Percentiles rank a stretch among this genome's conserved stretches.
Evolutionary conservation across 2,797 vertebrate species (phyloP).

Genomic region (Hybognathus amarus): DNA sequence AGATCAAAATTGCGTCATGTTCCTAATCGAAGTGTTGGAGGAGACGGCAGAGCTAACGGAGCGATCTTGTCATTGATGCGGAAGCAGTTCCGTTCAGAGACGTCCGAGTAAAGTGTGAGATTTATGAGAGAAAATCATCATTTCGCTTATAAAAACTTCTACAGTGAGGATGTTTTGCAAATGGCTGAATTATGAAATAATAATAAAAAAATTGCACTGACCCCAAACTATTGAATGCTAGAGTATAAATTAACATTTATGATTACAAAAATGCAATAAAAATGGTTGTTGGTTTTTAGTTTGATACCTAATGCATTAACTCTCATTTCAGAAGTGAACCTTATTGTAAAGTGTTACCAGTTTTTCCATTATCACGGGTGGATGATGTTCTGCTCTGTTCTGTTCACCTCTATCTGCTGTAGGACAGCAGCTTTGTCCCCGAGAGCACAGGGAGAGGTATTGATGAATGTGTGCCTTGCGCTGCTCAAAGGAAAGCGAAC

Average conservation of each 20-base stretch:
- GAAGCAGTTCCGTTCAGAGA: too few species aligned
- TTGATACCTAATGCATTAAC: neutral
- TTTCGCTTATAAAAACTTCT: too few species aligned
- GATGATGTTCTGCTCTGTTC: neutral
- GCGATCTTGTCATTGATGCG: too few species aligned
- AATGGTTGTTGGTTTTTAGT: neutral
- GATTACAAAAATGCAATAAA: neutral
- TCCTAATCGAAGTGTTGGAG: too few species aligned
- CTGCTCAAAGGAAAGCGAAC: constrained; percentile 26
- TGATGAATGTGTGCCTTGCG: neutral
- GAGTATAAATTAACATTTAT: neutral
- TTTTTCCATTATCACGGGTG: neutral
- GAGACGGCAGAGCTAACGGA: too few species aligned
- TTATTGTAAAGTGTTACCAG: neutral
- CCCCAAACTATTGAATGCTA: neutral
- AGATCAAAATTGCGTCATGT: too few species aligned
- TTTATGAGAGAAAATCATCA: too few species aligned
- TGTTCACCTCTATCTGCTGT: constrained; percentile 16
- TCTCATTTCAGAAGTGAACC: neutral
- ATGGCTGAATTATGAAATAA: neutral
- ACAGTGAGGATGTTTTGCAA: too few species aligned
- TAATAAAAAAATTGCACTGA: neutral
- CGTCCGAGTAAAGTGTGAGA: too few species aligned
- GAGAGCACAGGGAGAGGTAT: neutral
- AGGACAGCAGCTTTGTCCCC: neutral